Evolutionary conservation across 2,888 invertebrate species (phyloP).

Genomic region (Lithophane ornitopus): DNA sequence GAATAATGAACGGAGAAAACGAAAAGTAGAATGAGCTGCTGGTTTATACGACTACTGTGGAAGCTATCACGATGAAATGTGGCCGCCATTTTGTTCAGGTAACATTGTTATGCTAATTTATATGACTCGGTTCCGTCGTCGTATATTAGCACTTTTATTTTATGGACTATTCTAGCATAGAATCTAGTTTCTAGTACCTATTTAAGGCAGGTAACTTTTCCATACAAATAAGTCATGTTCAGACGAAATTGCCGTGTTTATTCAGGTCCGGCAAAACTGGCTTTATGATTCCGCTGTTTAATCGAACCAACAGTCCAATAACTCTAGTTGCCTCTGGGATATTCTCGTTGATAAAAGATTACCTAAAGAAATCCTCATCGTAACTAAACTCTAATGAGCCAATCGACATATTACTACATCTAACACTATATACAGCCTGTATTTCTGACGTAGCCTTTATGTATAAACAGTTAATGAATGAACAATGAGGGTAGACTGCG

Average conservation of each 20-base stretch:
- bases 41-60: conserved; percentile 54
- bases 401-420: not conserved
- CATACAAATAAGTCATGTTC: too few species aligned
- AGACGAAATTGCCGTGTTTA: too few species aligned
- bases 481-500: conserved; percentile 11
- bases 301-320: too few species aligned
- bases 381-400: too few species aligned
- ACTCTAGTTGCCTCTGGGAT: too few species aligned
- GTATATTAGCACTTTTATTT: conserved; percentile 38
- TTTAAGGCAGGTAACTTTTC: too few species aligned
- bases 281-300: too few species aligned
- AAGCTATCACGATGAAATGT: conserved; percentile 55
- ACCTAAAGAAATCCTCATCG: too few species aligned
- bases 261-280: too few species aligned
- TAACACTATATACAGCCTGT: not conserved
- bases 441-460: not conserved
- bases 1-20: conserved; percentile 57
- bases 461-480: conserved; percentile 24
- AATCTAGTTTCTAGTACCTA: not conserved
- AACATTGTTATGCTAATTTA: conserved; percentile 60
- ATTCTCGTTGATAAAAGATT: too few species aligned
- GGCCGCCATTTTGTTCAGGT: conserved; percentile 51
- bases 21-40: conserved; percentile 53
- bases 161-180: not conserved
- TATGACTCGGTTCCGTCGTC: conserved; percentile 36